Base-by-base conservation (phyloP, 1,140 invertebrate genomes). In the Megalopta genalis region DNA sequence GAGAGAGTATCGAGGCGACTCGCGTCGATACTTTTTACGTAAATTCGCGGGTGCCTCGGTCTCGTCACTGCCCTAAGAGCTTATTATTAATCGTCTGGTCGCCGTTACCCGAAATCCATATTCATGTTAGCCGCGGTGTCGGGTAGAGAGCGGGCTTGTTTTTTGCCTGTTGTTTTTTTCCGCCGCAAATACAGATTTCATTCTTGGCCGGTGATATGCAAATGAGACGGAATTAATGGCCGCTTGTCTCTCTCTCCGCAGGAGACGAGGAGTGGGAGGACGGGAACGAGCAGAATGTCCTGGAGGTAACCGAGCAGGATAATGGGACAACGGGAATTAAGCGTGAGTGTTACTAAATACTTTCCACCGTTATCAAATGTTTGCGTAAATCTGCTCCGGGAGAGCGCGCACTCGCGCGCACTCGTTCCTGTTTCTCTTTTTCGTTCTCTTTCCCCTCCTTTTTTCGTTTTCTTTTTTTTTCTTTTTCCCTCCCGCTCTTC, bases 191-290 rank as follows among this genome's bases (percentile, higher is more conserved):
- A 81, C 67, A 71, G 84, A 79, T 85, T 85, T 72, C 39, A 74
- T 74, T 86, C 83, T 85, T 85, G 73, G 68, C 49, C 60, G 63
- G 52, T 67, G 69, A 76, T 85, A 86, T 86, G 85, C 81, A 86
- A 86, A 86, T 86, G 84, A 70, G 74, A 83, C 64, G 70, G 76
- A 83, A 86, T 86, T 86, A 85, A 86, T 85, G 72, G 64, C 81
- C 54, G 84, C 57, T 83, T 86, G 80, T 82, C 75, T 75, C 77
- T 77, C 74, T 75, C 77, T 77, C 74, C 85, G 49, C 77, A 91
- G 90, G 90, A 82, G 90, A 90, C 88, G 90, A 91, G 89, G 90
- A 91, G 86, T 91, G 90, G 90, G 89, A 91, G 60, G 90, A 90
- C 68, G 89, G 70, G 25, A 87, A 87, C 82, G 90, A 90, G 83